phyloP scores from a whole-genome alignment of 23 tunicate genomes.

The Oikopleura albicans region DNA sequence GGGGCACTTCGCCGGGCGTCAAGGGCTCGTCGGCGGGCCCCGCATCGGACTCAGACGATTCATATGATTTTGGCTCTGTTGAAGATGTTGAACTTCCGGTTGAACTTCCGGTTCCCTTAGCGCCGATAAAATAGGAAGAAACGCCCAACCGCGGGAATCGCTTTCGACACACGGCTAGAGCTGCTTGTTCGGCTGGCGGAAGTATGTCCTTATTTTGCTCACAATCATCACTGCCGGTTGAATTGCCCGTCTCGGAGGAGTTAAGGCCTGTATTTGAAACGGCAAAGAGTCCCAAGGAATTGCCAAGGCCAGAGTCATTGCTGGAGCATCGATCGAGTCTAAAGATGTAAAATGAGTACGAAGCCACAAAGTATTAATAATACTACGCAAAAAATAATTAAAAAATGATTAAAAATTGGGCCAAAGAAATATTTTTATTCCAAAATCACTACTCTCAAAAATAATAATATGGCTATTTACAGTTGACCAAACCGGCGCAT shows the following conservation, averaged over 20 bases:
- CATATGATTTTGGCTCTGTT: too few species aligned
- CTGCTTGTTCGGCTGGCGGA: background rate
- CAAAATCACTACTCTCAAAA: too few species aligned
- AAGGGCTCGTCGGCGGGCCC: background rate
- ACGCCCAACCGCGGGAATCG: constrained; percentile 11
- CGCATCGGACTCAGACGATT: background rate
- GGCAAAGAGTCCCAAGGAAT: background rate
- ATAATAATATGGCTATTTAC: too few species aligned
- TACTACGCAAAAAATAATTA: background rate
- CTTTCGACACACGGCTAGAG: background rate
- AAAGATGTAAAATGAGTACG: background rate
- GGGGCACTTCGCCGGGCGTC: background rate
- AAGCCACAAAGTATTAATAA: background rate
- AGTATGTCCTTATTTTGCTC: background rate
- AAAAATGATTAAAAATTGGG: background rate
- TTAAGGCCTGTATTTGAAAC: background rate
- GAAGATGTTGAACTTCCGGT: background rate
- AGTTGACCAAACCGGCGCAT: too few species aligned
- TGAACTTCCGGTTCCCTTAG: background rate
- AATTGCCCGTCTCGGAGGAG: background rate
- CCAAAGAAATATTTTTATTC: background rate
- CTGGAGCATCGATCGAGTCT: constrained; percentile 8
- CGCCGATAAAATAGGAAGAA: background rate
- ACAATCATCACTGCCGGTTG: background rate
- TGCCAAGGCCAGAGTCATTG: constrained; percentile 1